A percentile compares a stretch with the other conserved stretches of the same genome.
Conservation (phyloP, 1,140 invertebrate species). For the Sminthurides bifidus region DNA sequence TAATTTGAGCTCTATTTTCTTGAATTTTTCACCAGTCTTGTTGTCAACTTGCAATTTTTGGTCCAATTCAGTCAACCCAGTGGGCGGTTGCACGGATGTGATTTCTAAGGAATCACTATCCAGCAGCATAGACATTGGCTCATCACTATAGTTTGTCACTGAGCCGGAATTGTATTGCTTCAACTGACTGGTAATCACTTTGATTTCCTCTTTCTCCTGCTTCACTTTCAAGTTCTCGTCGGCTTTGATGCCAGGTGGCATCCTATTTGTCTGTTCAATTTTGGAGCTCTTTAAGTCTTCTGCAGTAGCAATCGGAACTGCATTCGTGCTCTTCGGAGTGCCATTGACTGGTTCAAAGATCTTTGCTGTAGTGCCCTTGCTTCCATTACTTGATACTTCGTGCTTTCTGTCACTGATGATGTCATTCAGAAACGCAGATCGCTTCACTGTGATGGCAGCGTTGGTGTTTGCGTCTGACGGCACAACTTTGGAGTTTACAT, state of each 20-base stretch:
- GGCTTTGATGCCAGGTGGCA: not conserved
- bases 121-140: not conserved
- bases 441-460: not conserved
- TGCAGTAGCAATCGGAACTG: not conserved
- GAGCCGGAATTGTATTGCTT: too few species aligned
- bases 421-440: conserved; percentile 15
- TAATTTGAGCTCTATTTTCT: not conserved
- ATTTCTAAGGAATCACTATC: conserved; percentile 13
- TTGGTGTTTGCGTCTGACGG: not conserved
- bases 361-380: too few species aligned
- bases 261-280: not conserved
- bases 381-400: too few species aligned
- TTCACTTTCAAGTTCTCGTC: too few species aligned
- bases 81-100: not conserved
- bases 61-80: conserved; percentile 8
- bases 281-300: too few species aligned
- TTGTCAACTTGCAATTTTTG: conserved; percentile 6
- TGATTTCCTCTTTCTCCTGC: too few species aligned
- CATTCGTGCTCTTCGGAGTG: conserved; percentile 3
- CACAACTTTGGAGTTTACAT: conserved; percentile 3
- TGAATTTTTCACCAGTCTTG: not conserved
- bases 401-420: conserved; percentile 19
- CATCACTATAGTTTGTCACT: too few species aligned
- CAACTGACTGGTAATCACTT: too few species aligned
- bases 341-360: too few species aligned